A percentile compares a stretch with the other conserved stretches of the same genome.
Conservation (phyloP, 2,888 invertebrate genomes). For the Lasiommata megera region DNA sequence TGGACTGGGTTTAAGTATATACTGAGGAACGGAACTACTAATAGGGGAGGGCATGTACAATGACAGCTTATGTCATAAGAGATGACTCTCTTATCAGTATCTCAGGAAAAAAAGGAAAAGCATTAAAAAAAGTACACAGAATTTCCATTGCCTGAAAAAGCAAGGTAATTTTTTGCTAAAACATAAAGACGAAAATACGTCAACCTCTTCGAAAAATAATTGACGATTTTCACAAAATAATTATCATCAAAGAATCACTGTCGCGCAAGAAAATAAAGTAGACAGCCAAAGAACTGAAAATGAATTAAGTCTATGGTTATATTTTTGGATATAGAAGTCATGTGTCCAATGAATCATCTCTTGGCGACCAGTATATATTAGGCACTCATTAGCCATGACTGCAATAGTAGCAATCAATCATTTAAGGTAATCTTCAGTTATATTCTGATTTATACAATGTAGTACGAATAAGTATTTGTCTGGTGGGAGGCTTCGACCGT, state of each 20-base stretch:
- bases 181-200: too few relatives aligned
- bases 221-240: not conserved
- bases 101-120: too few relatives aligned
- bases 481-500: too few relatives aligned
- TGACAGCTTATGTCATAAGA: too few relatives aligned
- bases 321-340: conserved; percentile 19
- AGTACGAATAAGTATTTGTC: too few relatives aligned
- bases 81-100: too few relatives aligned
- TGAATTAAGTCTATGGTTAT: conserved; percentile 1
- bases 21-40: too few relatives aligned
- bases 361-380: conserved; percentile 18
- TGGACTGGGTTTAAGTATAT: too few relatives aligned
- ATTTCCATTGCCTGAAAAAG: too few relatives aligned
- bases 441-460: not conserved
- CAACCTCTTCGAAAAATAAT: not conserved
- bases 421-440: conserved; percentile 9
- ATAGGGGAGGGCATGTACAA: too few relatives aligned
- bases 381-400: conserved; percentile 18
- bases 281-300: not conserved
- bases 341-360: conserved; percentile 18
- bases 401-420: conserved; percentile 12
- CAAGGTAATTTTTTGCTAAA: too few relatives aligned
- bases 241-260: not conserved
- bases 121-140: too few relatives aligned
- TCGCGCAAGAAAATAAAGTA: not conserved